Base-by-base conservation (phyloP, 1,140 invertebrate genomes). In the Zaprionus vittiger region DNA sequence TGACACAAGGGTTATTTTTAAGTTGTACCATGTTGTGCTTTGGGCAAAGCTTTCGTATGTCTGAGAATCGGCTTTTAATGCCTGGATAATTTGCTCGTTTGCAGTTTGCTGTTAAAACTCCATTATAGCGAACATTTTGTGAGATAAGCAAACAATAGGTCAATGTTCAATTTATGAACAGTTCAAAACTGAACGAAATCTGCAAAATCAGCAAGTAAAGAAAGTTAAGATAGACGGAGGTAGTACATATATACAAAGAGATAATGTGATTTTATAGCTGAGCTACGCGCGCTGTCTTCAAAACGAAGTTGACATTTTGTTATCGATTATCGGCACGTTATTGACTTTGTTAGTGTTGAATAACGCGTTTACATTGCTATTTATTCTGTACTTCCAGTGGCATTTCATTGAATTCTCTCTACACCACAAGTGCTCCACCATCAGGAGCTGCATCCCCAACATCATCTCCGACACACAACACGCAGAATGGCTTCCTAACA, bases 401-500 rank as follows among this genome's bases (percentile, higher is more conserved):
- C 76, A 89, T 89, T 68, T 89, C 85, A 84, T 81, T 89, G 70
- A 74, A 55, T 49, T 85, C 79, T 54, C 70, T 87, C 70, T 73
- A 76, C 69, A 70, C 72, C 62, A 72, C 55, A 14, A 54, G 64
- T 56, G 26, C 70, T 49, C 15, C 60, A 37, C 34, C 56, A 66
- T 17, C 68, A 41, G n/a, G 70, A 67, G 34, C 65, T 56, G 17
- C 65, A 38, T 37, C 71, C 38, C 11, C 73, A 65, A 31, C 59
- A 52, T n/a, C 84, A 81, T 79, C 84, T 38, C 76, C 85, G 37
- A 90, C 79, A 69, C 63, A 71, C 49, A 78, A 70, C 37, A 38
- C 86, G 61, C 85, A 72, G 76, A 89, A 91, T 70, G 85, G 85
- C 41, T 89, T 91, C 47, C 91, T 76, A 55, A 83, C 83, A 62